A percentile compares a stretch with the other conserved stretches of the same genome.
These are phyloP conservation scores for Microtus ochrogaster DNA, from an alignment of 2,113 vertebrate genomes.

Conservation along the genomic window DNA sequence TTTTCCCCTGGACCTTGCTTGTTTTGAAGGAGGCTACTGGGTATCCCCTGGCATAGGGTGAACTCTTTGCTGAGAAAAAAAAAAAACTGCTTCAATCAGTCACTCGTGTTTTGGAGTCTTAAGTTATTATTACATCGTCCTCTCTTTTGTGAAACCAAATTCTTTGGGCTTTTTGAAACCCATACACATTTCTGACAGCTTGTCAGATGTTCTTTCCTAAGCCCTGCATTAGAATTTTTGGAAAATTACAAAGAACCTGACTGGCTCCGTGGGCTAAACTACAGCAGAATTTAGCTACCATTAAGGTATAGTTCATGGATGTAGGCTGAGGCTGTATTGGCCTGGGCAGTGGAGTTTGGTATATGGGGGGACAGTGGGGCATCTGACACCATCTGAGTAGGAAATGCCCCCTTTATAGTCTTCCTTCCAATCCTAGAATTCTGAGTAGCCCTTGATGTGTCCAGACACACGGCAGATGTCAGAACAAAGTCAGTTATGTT, in stretches of 20 bases:
- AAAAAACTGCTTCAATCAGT: neutral
- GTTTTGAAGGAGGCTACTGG: neutral
- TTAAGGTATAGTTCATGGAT: neutral
- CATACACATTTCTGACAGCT: neutral
- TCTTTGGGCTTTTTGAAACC: constrained; percentile 32
- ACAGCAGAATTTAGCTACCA: neutral
- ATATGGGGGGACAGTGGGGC: neutral
- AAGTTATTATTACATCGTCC: neutral
- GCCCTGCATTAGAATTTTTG: neutral
- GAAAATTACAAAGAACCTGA: neutral
- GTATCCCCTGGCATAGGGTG: neutral
- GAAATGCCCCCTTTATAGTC: neutral
- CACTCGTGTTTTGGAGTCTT: neutral
- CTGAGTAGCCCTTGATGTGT: neutral
- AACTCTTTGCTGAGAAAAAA: neutral
- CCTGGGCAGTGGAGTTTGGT: neutral
- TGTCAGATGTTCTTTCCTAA: neutral
- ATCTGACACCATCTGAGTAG: neutral
- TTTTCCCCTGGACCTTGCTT: neutral
- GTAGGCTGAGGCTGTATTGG: neutral
- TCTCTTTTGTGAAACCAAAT: neutral
- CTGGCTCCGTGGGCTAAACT: neutral
- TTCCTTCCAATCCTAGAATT: neutral
- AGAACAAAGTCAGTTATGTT: neutral
- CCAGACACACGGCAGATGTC: too few species aligned